Percentiles rank a stretch among this genome's conserved stretches.
Conservation (phyloP, 2,113 vertebrate species). For the Oenanthe oenanthe region DNA sequence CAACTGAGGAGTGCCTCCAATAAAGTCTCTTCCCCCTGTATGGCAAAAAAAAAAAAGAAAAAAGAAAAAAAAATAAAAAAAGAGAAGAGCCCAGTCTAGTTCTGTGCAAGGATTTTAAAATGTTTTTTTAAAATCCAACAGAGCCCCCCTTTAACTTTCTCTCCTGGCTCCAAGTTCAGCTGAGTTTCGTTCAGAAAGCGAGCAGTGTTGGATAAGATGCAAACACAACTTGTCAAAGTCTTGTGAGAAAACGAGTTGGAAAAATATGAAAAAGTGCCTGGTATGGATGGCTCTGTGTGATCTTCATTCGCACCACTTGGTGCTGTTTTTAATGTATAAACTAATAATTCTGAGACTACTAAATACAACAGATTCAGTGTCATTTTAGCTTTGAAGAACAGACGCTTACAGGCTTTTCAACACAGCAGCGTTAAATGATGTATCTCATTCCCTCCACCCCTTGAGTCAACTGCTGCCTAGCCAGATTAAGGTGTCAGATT, state of each 20-base stretch:
- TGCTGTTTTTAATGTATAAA: conserved; percentile 75
- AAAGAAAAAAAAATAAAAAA: neutral
- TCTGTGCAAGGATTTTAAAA: neutral
- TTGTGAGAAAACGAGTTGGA: conserved; percentile 48
- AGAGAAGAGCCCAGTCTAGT: neutral
- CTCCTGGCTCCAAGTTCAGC: conserved; percentile 5
- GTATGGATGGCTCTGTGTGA: conserved; percentile 28
- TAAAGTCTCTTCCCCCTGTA: neutral
- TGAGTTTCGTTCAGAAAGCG: neutral
- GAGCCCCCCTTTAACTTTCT: neutral
- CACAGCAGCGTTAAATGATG: conserved; percentile 90
- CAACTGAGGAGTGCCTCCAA: neutral
- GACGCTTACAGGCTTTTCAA: conserved; percentile 89
- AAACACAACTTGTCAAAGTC: conserved; percentile 45
- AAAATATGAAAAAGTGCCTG: conserved; percentile 41
- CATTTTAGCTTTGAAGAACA: conserved; percentile 82
- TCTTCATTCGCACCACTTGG: conserved; percentile 64
- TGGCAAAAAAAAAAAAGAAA: neutral
- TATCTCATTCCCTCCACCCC: conserved; percentile 86
- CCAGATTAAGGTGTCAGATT: conserved; percentile 95
- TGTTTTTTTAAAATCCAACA: neutral
- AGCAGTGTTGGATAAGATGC: conserved; percentile 25
- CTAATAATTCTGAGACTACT: conserved; percentile 79
- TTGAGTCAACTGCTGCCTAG: conserved; percentile 89
- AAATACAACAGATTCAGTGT: conserved; percentile 79